phyloP scores from a whole-genome alignment of 2,797 vertebrate genomes.

The Rhinoraja longicauda region DNA sequence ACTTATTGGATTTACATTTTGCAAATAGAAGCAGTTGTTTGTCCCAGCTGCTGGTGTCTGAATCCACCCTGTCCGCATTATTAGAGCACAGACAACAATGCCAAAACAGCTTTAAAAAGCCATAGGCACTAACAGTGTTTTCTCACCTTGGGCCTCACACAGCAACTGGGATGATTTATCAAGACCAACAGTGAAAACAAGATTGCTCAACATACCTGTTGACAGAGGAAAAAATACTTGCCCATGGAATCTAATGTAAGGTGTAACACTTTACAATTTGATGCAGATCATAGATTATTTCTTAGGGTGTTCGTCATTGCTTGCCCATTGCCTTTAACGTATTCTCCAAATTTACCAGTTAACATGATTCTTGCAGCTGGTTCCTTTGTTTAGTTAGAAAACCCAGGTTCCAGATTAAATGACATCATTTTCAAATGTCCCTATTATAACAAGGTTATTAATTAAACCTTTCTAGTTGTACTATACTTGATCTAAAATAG shows the following conservation, averaged over 20 bases:
- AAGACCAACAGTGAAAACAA: background rate
- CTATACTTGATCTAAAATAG: too few relatives aligned
- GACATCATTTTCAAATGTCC: too few relatives aligned
- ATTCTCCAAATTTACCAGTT: too few relatives aligned
- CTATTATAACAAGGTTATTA: too few relatives aligned
- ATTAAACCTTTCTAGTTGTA: too few relatives aligned
- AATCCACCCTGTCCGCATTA: slow-evolving; percentile 1
- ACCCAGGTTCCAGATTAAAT: too few relatives aligned
- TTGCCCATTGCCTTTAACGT: too few relatives aligned
- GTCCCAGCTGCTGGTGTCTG: background rate
- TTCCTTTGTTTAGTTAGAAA: too few relatives aligned
- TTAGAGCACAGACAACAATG: background rate
- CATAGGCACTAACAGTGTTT: background rate
- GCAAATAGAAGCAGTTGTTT: slow-evolving; percentile 17
- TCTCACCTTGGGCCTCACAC: background rate
- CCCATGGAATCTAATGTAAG: background rate
- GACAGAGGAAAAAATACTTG: background rate
- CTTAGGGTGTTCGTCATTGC: too few relatives aligned
- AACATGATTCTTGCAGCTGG: too few relatives aligned
- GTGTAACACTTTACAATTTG: background rate
- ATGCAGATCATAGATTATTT: too few relatives aligned
- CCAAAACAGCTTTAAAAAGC: background rate
- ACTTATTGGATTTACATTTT: background rate
- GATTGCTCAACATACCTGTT: background rate
- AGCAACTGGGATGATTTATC: background rate